Percentiles rank a stretch among this genome's conserved stretches.
Conservation (phyloP, 1,140 invertebrate genomes). For the Aphaenogaster floridana region DNA sequence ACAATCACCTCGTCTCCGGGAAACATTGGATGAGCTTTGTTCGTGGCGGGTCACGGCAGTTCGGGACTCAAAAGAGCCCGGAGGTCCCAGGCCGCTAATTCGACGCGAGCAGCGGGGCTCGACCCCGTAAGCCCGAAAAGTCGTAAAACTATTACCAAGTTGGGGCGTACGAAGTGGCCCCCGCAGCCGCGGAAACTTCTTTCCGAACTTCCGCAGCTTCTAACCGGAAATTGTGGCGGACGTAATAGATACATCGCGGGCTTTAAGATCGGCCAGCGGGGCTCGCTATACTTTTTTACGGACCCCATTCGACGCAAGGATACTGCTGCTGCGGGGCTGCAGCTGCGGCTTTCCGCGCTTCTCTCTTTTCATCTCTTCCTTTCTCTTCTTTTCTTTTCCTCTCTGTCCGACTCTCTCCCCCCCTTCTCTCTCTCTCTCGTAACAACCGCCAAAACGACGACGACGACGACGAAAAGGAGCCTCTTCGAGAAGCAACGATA, state of each 20-base stretch:
- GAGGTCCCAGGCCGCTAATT: constrained; percentile 60
- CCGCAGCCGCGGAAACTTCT: constrained; percentile 40
- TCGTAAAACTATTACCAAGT: constrained; percentile 74
- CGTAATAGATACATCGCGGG: constrained; percentile 70
- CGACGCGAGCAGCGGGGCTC: constrained; percentile 43
- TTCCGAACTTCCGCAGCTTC: constrained; percentile 59
- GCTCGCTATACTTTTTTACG: constrained; percentile 28
- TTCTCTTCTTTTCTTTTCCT: too few species aligned
- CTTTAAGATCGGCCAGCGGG: constrained; percentile 57
- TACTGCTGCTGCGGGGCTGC: constrained; percentile 19
- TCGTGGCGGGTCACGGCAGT: constrained; percentile 21
- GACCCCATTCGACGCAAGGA: constrained; percentile 2
- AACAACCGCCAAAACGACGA: neutral
- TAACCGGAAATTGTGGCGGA: constrained; percentile 55
- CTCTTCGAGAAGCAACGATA: constrained; percentile 43
- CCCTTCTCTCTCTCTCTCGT: neutral
- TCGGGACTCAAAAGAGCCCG: constrained; percentile 48
- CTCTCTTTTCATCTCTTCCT: too few species aligned
- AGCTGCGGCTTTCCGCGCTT: constrained; percentile 32
- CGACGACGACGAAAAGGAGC: neutral
- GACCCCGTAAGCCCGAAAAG: constrained; percentile 61
- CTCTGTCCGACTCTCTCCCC: neutral
- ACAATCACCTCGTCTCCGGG: constrained; percentile 17
- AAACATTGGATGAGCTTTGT: constrained; percentile 53
- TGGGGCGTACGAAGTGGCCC: constrained; percentile 47